phyloP scores from a whole-genome alignment of 2,797 vertebrate genomes.

The Staurois parvus region DNA sequence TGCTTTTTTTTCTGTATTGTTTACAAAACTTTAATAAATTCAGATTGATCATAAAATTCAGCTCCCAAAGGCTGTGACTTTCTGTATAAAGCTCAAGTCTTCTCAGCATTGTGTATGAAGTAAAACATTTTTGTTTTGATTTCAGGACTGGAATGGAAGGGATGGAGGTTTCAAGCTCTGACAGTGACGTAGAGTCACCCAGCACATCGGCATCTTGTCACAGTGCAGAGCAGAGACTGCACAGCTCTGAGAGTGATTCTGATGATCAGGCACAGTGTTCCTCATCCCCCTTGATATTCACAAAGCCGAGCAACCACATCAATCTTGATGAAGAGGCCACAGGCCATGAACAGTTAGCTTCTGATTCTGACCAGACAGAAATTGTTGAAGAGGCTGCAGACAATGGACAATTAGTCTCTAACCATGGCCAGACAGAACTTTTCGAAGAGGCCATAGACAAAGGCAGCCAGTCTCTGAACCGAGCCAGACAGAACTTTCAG shows the following conservation, averaged over 20 bases:
- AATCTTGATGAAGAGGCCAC: accelerated
- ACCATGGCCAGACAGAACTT: not conserved
- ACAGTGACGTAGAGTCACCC: constrained; percentile 68
- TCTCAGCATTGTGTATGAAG: not conserved
- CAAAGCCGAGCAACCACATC: not conserved
- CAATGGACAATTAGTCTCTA: no score
- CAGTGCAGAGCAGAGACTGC: not conserved
- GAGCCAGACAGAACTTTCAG: not conserved
- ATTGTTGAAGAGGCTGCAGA: no score
- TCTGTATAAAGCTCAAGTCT: not conserved
- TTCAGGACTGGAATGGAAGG: constrained; percentile 75
- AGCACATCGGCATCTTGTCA: constrained; percentile 55
- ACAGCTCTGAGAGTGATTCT: constrained; percentile 22
- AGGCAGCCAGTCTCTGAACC: no score
- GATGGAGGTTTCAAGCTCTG: constrained; percentile 76
- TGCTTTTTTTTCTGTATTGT: no score
- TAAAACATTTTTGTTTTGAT: not conserved
- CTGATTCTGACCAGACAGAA: not conserved
- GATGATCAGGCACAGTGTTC: constrained; percentile 52
- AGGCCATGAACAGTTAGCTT: not conserved
- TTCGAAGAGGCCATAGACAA: no score
- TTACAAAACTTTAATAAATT: no score
- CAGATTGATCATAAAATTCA: no score
- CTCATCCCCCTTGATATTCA: not conserved
- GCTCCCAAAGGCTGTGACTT: not conserved